phyloP scores from a whole-genome alignment of 2,888 invertebrate species.

The Tryphoninae sp. region DNA sequence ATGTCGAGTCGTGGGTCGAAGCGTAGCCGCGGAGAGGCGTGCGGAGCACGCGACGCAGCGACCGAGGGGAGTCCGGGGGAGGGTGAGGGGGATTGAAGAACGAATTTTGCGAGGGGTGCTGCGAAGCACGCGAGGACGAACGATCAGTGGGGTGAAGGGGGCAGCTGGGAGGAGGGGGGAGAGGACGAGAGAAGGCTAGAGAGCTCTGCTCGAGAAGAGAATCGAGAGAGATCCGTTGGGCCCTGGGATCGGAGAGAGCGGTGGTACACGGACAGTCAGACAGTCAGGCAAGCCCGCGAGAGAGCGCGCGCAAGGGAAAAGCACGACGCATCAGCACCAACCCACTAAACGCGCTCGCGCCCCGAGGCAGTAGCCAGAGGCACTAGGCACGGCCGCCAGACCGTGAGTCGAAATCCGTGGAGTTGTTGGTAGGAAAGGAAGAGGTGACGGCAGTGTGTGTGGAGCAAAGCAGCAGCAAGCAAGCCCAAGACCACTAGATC shows the following conservation, averaged over 20 bases:
- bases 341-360: constrained; percentile 68
- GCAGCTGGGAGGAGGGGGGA: constrained; percentile 64
- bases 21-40: constrained; percentile 50
- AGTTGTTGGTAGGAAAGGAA: constrained; percentile 28
- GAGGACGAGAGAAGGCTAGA: constrained; percentile 64
- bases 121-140: constrained; percentile 60
- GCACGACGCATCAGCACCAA: constrained; percentile 69
- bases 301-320: constrained; percentile 83
- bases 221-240: constrained; percentile 66
- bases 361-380: constrained; percentile 90
- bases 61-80: constrained; percentile 12
- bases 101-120: constrained; percentile 59
- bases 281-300: constrained; percentile 81
- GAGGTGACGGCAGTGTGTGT: constrained; percentile 47
- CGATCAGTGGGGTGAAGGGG: constrained; percentile 46
- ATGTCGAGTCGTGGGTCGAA: constrained; percentile 52
- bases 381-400: constrained; percentile 83
- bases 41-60: constrained; percentile 59
- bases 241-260: constrained; percentile 74
- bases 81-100: constrained; percentile 51
- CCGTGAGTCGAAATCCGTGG: constrained; percentile 51
- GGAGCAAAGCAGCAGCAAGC: constrained; percentile 51
- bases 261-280: constrained; percentile 72
- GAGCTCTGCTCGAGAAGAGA: constrained; percentile 69
- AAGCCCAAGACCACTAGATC: constrained; percentile 79